phyloP scores from a whole-genome alignment of 2,888 invertebrate genomes.

The Chesias legatella region DNA sequence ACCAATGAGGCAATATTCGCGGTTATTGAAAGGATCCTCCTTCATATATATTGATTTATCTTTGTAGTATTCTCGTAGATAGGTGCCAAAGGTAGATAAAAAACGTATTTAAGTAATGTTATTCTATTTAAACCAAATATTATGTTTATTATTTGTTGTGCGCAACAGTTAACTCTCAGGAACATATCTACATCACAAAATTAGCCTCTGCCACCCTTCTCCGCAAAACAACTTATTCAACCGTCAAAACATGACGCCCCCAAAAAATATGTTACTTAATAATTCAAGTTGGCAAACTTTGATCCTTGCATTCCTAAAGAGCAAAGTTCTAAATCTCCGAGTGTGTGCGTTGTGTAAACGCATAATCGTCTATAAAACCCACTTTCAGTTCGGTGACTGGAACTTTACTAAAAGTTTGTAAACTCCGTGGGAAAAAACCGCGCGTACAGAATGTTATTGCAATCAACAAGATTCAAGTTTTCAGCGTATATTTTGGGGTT shows the following conservation, averaged over 20 bases:
- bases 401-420: constrained; percentile 24
- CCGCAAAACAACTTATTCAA: constrained; percentile 3
- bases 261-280: constrained; percentile 26
- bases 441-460: constrained; percentile 53
- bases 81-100: too few relatives aligned
- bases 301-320: constrained; percentile 32
- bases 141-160: too few relatives aligned
- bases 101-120: too few relatives aligned
- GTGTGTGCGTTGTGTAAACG: constrained; percentile 40
- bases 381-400: constrained; percentile 27
- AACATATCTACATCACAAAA: background rate
- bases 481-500: constrained; percentile 18
- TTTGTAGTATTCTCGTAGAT: too few relatives aligned
- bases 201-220: constrained; percentile 6
- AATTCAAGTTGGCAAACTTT: constrained; percentile 32
- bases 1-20: constrained; percentile 14
- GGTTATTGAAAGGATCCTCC: too few relatives aligned
- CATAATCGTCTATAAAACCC: constrained; percentile 42
- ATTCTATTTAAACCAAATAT: too few relatives aligned
- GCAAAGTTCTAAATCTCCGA: constrained; percentile 33
- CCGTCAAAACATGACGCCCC: constrained; percentile 15
- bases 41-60: too few relatives aligned
- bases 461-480: constrained; percentile 50
- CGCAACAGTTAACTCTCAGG: too few relatives aligned
- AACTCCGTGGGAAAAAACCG: constrained; percentile 32